Evolutionary conservation across 2,797 vertebrate species (phyloP), one percentile per base, ranked within the genome.

Genomic region (Furcifer pardalis): DNA sequence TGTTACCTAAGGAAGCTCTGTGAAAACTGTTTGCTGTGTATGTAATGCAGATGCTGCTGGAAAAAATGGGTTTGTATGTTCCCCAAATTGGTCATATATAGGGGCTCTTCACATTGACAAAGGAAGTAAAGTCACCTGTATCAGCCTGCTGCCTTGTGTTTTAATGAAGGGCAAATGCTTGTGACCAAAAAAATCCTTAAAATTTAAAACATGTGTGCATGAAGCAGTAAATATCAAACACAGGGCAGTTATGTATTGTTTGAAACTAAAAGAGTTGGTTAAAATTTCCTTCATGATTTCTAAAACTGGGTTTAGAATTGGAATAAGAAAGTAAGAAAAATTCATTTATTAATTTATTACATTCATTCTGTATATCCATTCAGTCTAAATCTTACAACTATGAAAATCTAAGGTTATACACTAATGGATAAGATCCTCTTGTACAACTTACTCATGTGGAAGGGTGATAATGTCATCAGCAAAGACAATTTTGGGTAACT

Each of bases 371-470:
- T n/a, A 87, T 78, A 86, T 77, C 77, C 59, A 86, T 1, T 32
- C 46, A 77, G 25, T 80, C 46, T 65, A 77, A 84, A 30, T 30
- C 23, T 62, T 77, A 27, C 82, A 84, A 19, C 56, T 88, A 56
- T 79, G 86, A 12, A 88, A n/a, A 74, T 30, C 7, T 40, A 78
- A 90, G 75, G 25, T 27, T 27, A 81, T 49, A 75, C n/a, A 60
- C 46, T 35, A 68, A 19, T 21, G 46, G 13, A 49, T 49, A 12
- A 49, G 13, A 49, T 4, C 46, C 13, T 49, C 46, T 49, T 49
- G 46, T 12, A 49, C 13, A 49, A 49, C 46, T 49, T 49, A 49
- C 13, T 8, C 46, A 7, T 49, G 46, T 49, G 46, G 46, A 49
- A 49, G 7, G 46, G 46, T 49, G 6, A 49, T 49, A 12, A 49